Evolutionary conservation across 2,113 vertebrate species (phyloP).

Genomic region (Sceloporus tristichus): DNA sequence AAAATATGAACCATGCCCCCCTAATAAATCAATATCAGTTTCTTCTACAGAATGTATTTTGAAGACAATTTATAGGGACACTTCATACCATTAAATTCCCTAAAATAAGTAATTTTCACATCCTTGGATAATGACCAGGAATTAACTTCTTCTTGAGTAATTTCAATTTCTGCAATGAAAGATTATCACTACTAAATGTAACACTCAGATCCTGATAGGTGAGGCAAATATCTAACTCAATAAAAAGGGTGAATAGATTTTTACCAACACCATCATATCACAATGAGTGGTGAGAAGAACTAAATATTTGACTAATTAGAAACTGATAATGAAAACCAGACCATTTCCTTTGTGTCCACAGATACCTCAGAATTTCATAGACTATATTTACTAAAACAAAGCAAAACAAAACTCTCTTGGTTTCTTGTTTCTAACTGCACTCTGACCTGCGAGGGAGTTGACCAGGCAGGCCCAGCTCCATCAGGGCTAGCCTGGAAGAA

Average conservation of each 20-base stretch:
- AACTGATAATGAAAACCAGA: conserved; percentile 28
- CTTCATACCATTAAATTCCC: no score
- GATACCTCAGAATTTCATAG: conserved; percentile 16
- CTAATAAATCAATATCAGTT: no score
- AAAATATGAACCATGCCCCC: no score
- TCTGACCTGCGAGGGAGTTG: neutral
- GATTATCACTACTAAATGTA: no score
- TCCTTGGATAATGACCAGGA: neutral
- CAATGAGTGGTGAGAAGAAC: conserved; percentile 13
- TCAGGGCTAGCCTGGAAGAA: no score
- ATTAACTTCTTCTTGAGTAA: neutral
- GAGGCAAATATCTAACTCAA: neutral
- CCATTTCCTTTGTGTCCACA: neutral
- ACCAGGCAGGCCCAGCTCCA: no score
- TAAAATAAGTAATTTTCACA: no score
- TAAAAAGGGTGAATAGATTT: conserved; percentile 32
- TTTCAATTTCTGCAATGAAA: neutral
- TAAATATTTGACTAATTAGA: conserved; percentile 14
- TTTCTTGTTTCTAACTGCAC: conserved; percentile 6
- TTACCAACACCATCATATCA: neutral
- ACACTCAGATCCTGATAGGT: neutral
- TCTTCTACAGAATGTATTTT: no score
- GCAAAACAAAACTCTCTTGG: neutral
- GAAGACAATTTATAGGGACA: no score
- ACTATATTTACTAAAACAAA: conserved; percentile 37